A percentile compares a stretch with the other conserved stretches of the same genome.
Evolutionary conservation across 2,113 vertebrate genomes (phyloP).

Genomic region (Leptobrachium ailaonicum): DNA sequence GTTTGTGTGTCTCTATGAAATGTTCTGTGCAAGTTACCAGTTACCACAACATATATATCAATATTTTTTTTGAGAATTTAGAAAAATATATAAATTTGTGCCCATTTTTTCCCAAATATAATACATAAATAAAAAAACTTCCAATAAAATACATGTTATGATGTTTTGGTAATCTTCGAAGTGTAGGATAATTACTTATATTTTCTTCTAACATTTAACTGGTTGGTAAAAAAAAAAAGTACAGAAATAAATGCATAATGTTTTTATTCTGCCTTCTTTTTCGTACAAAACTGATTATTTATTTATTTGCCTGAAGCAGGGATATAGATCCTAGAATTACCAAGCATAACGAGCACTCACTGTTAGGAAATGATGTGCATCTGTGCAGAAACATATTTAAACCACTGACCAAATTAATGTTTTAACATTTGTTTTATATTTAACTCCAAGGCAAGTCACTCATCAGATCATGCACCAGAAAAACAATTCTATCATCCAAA

Average conservation of each 20-base stretch:
- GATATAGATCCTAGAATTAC: conserved; percentile 49
- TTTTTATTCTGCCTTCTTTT: not conserved
- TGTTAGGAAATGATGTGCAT: conserved; percentile 55
- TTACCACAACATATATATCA: no score
- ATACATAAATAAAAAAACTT: no score
- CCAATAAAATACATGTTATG: no score
- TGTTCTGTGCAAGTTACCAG: no score
- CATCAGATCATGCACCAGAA: conserved; percentile 37
- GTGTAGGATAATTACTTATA: no score
- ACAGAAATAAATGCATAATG: no score
- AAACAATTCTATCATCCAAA: not conserved
- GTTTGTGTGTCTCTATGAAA: no score
- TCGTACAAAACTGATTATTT: not conserved
- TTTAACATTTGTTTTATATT: conserved; percentile 35
- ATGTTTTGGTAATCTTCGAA: no score
- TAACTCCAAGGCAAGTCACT: conserved; percentile 21
- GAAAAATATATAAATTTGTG: no score
- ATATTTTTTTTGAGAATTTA: no score
- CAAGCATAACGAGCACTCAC: conserved; percentile 52
- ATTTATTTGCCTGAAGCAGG: conserved; percentile 47
- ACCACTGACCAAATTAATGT: conserved; percentile 42
- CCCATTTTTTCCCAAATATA: no score
- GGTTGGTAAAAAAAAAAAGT: not conserved
- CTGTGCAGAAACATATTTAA: conserved; percentile 55
- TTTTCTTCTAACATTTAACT: no score